Percentiles rank a stretch among this genome's conserved stretches.
Conservation (phyloP, 1,140 invertebrate genomes). For the Hypothenemus hampei region DNA sequence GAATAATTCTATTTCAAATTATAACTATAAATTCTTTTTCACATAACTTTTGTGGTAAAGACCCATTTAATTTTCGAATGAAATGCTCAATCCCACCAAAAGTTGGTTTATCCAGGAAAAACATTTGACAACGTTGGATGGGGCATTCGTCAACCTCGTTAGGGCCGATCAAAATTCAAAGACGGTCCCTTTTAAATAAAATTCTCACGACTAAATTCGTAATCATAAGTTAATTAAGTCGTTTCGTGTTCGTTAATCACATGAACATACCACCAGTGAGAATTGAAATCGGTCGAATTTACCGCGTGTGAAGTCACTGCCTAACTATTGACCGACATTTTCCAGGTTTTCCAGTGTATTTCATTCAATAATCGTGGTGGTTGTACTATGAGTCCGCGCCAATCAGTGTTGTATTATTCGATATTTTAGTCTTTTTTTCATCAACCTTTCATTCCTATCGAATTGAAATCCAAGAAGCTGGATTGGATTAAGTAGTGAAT, state of each 20-base stretch:
- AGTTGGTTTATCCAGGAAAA: neutral
- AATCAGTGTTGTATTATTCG: constrained; percentile 26
- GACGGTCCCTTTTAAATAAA: constrained; percentile 38
- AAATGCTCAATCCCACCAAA: no score
- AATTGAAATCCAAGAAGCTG: neutral
- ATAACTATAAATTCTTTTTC: no score
- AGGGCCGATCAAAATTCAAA: constrained; percentile 41
- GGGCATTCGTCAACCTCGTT: constrained; percentile 27
- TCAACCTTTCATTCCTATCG: constrained; percentile 12
- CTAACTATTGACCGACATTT: constrained; percentile 18
- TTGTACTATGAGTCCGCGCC: constrained; percentile 26
- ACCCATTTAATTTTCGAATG: no score
- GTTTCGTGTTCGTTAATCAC: constrained; percentile 31
- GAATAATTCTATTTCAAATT: no score
- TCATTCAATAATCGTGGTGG: constrained; percentile 26
- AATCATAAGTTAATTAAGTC: constrained; percentile 38
- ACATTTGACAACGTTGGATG: constrained; percentile 24
- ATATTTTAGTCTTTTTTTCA: constrained; percentile 12
- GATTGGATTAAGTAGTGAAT: neutral
- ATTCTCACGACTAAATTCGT: constrained; percentile 37
- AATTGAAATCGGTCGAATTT: constrained; percentile 1
- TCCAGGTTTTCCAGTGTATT: constrained; percentile 20
- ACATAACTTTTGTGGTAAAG: no score
- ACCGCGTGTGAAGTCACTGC: constrained; percentile 1
- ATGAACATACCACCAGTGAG: constrained; percentile 26